These are phyloP conservation scores for Fistularia commersonii DNA, from an alignment of 2,797 vertebrate genomes.

Conservation along the genomic window DNA sequence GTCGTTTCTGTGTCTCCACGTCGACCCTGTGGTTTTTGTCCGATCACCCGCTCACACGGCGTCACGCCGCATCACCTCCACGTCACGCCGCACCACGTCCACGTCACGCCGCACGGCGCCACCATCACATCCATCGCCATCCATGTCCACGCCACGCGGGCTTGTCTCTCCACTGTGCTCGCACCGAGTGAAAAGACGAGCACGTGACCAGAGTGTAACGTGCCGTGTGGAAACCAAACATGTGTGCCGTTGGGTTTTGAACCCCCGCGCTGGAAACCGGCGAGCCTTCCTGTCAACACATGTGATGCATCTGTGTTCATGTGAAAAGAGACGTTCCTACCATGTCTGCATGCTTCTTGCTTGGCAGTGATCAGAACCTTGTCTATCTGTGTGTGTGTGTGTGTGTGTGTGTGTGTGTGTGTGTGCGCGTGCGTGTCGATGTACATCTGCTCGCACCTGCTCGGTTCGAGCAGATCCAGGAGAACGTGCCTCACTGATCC, in stretches of 20 bases:
- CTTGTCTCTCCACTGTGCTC: slow-evolving; percentile 67
- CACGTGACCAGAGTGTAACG: slow-evolving; percentile 43
- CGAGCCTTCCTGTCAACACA: slow-evolving; percentile 62
- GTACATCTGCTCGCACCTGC: not conserved
- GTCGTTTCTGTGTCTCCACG: slow-evolving; percentile 61
- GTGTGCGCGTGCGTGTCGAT: slow-evolving; percentile 10
- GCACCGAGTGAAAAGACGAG: slow-evolving; percentile 52
- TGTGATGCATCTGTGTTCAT: slow-evolving; percentile 73
- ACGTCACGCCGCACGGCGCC: too few relatives aligned
- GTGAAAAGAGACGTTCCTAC: slow-evolving; percentile 45
- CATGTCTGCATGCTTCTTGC: slow-evolving; percentile 74
- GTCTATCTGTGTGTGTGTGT: slow-evolving; percentile 51
- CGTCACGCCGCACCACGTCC: too few relatives aligned
- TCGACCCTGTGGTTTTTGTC: slow-evolving; percentile 69
- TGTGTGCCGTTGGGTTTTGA: slow-evolving; percentile 42
- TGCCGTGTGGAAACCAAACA: slow-evolving; percentile 35
- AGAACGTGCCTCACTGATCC: too few relatives aligned
- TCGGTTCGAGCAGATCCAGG: too few relatives aligned
- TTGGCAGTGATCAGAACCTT: slow-evolving; percentile 67
- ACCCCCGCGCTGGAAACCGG: slow-evolving; percentile 53
- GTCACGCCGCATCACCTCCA: slow-evolving; percentile 35
- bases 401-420: slow-evolving; percentile 32
- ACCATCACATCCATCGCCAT: slow-evolving; percentile 55
- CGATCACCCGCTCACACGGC: slow-evolving; percentile 49
- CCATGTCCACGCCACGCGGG: slow-evolving; percentile 57